These are phyloP conservation scores for Lymantria monacha DNA, from an alignment of 2,888 invertebrate genomes.

Conservation along the genomic window DNA sequence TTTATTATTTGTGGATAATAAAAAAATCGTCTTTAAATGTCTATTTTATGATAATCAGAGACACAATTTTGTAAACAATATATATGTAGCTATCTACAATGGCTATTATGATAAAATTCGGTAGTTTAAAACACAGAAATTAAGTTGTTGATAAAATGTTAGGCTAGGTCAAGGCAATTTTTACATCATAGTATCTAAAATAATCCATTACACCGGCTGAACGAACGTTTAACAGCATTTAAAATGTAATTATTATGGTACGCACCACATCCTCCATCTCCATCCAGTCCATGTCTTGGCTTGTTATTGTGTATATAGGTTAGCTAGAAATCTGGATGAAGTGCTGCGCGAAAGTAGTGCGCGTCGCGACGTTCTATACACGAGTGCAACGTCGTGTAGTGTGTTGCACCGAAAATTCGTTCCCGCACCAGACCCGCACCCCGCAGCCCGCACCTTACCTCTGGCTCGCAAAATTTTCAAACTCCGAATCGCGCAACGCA, in stretches of 20 bases:
- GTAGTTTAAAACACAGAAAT: conserved; percentile 22
- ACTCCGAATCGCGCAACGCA: conserved; percentile 69
- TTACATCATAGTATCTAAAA: conserved; percentile 27
- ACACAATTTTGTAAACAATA: too few relatives aligned
- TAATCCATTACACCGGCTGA: neutral
- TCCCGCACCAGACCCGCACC: conserved; percentile 64
- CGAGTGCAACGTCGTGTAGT: conserved; percentile 77
- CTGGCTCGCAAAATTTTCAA: conserved; percentile 72
- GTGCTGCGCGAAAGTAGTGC: conserved; percentile 68
- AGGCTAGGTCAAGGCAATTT: conserved; percentile 75
- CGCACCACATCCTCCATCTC: conserved; percentile 77
- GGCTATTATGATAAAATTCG: conserved; percentile 44
- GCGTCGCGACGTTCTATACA: conserved; percentile 77
- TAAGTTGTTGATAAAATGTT: conserved; percentile 65
- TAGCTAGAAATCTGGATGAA: conserved; percentile 58
- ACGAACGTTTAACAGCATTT: conserved; percentile 23
- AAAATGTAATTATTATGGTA: conserved; percentile 38
- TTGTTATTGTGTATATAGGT: conserved; percentile 52
- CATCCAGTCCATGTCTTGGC: conserved; percentile 76
- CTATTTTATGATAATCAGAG: neutral
- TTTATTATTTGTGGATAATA: too few relatives aligned
- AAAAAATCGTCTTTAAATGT: neutral
- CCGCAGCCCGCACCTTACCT: conserved; percentile 60
- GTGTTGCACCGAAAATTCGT: conserved; percentile 79
- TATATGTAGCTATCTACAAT: neutral